These are phyloP conservation scores for Oreohelix idahoensis DNA, from an alignment of 1,140 invertebrate species.

Conservation along the genomic window DNA sequence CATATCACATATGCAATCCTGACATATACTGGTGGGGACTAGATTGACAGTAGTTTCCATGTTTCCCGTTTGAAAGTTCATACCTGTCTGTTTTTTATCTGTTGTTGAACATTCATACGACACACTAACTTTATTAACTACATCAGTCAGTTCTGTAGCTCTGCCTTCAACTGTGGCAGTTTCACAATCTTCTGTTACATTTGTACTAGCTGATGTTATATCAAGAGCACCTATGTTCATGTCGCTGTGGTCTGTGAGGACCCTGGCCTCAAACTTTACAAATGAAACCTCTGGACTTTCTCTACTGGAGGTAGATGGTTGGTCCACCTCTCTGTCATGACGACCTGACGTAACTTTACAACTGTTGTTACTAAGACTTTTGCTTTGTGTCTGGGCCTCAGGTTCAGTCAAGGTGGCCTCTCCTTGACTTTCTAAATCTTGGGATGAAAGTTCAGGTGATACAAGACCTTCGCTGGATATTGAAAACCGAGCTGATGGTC, in stretches of 20 bases:
- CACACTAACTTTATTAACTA: background rate
- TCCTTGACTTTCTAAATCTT: background rate
- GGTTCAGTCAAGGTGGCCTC: background rate
- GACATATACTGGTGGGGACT: background rate
- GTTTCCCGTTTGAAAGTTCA: background rate
- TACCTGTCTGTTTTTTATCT: background rate
- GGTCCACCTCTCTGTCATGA: background rate
- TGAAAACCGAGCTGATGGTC: background rate
- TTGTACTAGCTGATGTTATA: background rate
- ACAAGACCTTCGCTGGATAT: constrained; percentile 35
- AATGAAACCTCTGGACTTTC: background rate
- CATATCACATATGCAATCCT: background rate
- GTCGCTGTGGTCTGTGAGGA: background rate
- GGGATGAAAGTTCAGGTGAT: constrained; percentile 15
- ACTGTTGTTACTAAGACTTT: no score
- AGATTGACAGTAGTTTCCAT: background rate
- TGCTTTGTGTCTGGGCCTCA: background rate
- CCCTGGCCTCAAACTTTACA: background rate
- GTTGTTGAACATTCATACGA: background rate
- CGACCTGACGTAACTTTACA: background rate
- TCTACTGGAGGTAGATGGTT: background rate
- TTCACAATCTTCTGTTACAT: background rate
- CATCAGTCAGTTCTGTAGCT: background rate
- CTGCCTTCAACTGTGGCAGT: background rate
- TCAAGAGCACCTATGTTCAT: background rate